Percentiles rank a stretch among this genome's conserved stretches.
phyloP scores from a whole-genome alignment of 2,113 vertebrate genomes.

The Tor tambroides region DNA sequence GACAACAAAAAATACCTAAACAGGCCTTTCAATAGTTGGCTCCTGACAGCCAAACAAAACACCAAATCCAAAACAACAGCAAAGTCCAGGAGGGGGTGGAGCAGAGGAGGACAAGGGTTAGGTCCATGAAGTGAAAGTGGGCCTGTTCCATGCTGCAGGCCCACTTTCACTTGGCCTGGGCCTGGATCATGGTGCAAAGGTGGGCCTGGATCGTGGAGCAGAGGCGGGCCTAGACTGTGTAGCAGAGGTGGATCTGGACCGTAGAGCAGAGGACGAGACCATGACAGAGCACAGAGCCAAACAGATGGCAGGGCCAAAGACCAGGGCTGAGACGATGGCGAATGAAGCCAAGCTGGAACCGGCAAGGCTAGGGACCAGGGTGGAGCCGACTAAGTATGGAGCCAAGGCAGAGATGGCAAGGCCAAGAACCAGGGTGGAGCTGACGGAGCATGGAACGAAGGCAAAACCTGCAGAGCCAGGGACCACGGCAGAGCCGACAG shows the following conservation, averaged over 20 bases:
- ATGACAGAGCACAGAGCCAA: not conserved
- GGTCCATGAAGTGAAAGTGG: not conserved
- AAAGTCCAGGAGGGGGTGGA: no score
- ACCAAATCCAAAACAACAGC: no score
- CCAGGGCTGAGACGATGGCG: not conserved
- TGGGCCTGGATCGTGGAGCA: no score
- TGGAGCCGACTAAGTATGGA: not conserved
- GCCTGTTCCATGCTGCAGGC: no score
- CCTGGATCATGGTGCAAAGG: no score
- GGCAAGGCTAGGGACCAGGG: not conserved
- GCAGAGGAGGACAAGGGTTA: not conserved
- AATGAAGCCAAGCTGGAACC: not conserved
- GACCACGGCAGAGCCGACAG: not conserved
- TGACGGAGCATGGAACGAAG: not conserved
- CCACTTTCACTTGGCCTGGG: no score
- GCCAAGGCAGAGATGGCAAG: not conserved
- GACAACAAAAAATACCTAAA: no score
- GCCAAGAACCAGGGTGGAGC: not conserved
- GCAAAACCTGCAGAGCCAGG: not conserved
- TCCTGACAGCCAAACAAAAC: no score
- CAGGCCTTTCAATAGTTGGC: no score
- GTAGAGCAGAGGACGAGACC: not conserved
- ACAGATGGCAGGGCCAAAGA: not conserved
- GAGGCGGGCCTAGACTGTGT: no score
- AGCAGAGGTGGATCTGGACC: no score